These are phyloP conservation scores for Leptodactylus fallax DNA, from an alignment of 2,797 vertebrate genomes.

Conservation along the genomic window DNA sequence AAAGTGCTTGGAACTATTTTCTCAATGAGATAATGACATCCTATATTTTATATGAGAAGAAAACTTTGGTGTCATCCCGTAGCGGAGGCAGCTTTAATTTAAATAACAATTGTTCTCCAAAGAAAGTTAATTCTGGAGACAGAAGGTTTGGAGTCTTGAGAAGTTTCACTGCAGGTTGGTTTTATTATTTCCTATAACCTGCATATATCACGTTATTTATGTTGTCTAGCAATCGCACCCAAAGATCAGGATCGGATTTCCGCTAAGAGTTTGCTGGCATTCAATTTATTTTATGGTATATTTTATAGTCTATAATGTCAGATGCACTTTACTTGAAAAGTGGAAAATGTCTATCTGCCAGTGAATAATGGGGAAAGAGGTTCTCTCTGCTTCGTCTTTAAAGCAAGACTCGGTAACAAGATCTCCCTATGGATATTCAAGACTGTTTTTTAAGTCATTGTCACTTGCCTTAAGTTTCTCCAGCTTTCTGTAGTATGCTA, in stretches of 20 bases:
- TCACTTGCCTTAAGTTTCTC: conserved; percentile 48
- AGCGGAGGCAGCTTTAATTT: conserved; percentile 55
- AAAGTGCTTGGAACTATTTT: conserved; percentile 43
- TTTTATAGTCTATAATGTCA: conserved; percentile 56
- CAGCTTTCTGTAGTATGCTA: conserved; percentile 29
- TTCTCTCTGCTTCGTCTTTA: conserved; percentile 28
- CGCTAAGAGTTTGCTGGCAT: conserved; percentile 54
- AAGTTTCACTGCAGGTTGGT: conserved; percentile 40
- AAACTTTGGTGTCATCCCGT: conserved; percentile 49
- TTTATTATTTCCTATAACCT: conserved; percentile 35
- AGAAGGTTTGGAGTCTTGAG: background rate
- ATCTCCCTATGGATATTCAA: conserved; percentile 22
- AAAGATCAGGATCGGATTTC: conserved; percentile 61
- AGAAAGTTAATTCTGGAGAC: conserved; percentile 28
- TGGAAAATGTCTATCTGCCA: conserved; percentile 45
- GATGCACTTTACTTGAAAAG: conserved; percentile 35
- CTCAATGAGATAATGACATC: conserved; percentile 20
- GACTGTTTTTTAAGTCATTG: conserved; percentile 53
- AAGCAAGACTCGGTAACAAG: conserved; percentile 20
- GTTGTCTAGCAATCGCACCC: conserved; percentile 54
- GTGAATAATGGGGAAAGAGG: conserved; percentile 39
- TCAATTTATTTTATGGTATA: conserved; percentile 1
- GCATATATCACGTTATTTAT: conserved; percentile 63
- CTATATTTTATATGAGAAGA: conserved; percentile 34
- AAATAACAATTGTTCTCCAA: conserved; percentile 59